Evolutionary conservation across 1,140 invertebrate species (phyloP).

Genomic region (Centruroides sculpturatus): DNA sequence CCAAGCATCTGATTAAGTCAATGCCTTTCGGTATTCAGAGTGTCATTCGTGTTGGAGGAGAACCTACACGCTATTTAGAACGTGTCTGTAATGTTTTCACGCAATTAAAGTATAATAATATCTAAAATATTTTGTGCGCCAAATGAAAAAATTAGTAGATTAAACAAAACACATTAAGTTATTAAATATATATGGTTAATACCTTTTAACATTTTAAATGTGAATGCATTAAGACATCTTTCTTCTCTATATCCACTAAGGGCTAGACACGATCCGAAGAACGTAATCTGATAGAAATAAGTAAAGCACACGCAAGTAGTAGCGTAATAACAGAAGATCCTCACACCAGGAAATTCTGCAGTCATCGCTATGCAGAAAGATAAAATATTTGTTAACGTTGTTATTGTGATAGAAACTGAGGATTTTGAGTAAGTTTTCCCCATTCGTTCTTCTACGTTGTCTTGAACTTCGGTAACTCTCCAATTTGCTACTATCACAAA

Average conservation of each 20-base stretch:
- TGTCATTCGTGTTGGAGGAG: no score
- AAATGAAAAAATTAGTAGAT: no score
- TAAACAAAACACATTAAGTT: no score
- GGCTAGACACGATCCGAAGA: conserved; percentile 80
- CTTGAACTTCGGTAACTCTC: conserved; percentile 61
- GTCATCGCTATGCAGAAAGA: conserved; percentile 91
- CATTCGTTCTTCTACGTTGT: conserved; percentile 68
- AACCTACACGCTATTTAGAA: no score
- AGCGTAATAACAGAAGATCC: conserved; percentile 92
- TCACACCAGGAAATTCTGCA: conserved; percentile 82
- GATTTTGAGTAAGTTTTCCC: conserved; percentile 76
- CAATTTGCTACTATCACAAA: conserved; percentile 91
- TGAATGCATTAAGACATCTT: conserved; percentile 55
- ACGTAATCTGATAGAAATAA: conserved; percentile 85
- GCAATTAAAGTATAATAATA: no score
- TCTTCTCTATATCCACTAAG: conserved; percentile 74
- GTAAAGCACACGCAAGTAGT: conserved; percentile 81
- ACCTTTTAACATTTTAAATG: no score
- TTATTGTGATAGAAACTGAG: conserved; percentile 96
- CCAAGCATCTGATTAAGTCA: no score
- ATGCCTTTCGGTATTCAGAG: no score
- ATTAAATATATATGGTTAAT: no score
- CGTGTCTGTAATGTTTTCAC: no score
- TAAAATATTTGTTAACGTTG: conserved; percentile 88
- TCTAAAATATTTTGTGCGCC: no score